Conservation (phyloP, 1,140 invertebrate species). For the Eulimnadia texana region DNA sequence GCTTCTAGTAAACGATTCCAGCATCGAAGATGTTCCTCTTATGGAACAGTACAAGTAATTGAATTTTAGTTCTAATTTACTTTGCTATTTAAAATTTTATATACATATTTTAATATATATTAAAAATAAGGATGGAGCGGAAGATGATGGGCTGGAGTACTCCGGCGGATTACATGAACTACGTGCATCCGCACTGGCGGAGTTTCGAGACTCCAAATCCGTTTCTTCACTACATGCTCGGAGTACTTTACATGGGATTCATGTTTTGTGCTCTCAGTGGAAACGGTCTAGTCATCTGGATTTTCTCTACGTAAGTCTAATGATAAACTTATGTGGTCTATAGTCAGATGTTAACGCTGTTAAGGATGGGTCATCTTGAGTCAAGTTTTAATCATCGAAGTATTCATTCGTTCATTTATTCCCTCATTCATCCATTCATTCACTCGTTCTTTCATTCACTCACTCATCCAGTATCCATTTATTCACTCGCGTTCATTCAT, state of each 20-base stretch:
- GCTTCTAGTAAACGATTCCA: not conserved
- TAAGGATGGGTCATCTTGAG: too few relatives aligned
- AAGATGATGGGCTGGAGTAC: constrained; percentile 60
- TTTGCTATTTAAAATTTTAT: too few relatives aligned
- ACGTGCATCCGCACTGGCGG: constrained; percentile 66
- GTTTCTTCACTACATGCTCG: constrained; percentile 64
- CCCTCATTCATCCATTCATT: too few relatives aligned
- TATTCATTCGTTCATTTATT: too few relatives aligned
- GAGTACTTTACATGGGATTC: constrained; percentile 61
- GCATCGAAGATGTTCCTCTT: not conserved
- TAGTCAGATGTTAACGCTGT: too few relatives aligned
- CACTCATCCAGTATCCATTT: too few relatives aligned
- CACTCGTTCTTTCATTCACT: too few relatives aligned
- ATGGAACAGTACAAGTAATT: not conserved
- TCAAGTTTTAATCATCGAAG: too few relatives aligned
- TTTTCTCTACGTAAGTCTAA: constrained; percentile 63
- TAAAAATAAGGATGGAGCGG: constrained; percentile 8
- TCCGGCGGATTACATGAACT: constrained; percentile 52
- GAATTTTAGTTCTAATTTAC: too few relatives aligned
- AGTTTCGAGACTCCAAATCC: constrained; percentile 60
- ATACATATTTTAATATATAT: too few relatives aligned
- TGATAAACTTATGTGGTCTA: too few relatives aligned
- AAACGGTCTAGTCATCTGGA: constrained; percentile 77
- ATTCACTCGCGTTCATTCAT: too few relatives aligned
- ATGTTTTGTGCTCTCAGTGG: constrained; percentile 60